These are phyloP conservation scores for Clarias magur DNA, from an alignment of 2,113 vertebrate genomes.

Conservation along the genomic window DNA sequence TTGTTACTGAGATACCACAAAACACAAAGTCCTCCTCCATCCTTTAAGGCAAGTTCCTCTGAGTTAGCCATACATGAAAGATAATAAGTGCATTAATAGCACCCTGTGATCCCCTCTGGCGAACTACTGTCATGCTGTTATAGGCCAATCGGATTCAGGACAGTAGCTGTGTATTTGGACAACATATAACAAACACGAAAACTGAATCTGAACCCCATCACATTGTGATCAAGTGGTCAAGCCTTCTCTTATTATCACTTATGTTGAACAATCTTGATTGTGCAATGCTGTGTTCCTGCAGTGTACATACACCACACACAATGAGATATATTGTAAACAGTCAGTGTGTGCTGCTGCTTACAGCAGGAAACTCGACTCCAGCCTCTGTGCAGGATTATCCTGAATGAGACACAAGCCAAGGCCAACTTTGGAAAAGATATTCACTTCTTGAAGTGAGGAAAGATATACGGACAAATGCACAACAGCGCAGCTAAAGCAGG, in stretches of 20 bases:
- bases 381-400: not conserved
- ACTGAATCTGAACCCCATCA: not conserved
- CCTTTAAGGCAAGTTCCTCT: not conserved
- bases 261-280: not conserved
- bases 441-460: not conserved
- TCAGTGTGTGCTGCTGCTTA: not conserved
- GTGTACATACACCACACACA: not conserved
- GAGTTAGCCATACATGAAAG: not conserved
- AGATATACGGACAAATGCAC: not conserved
- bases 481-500: not conserved
- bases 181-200: not conserved
- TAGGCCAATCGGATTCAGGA: not conserved
- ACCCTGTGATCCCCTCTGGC: not conserved
- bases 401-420: not conserved
- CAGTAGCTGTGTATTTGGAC: not conserved
- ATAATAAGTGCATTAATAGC: not conserved
- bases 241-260: too few species aligned
- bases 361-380: slow-evolving; percentile 3
- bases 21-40: not conserved
- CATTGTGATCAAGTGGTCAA: not conserved
- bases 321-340: not conserved
- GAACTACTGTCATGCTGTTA: not conserved
- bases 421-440: not conserved
- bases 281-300: not conserved
- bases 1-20: not conserved